phyloP scores from a whole-genome alignment of 2,113 vertebrate genomes.

The Oncorhynchus kisutch region DNA sequence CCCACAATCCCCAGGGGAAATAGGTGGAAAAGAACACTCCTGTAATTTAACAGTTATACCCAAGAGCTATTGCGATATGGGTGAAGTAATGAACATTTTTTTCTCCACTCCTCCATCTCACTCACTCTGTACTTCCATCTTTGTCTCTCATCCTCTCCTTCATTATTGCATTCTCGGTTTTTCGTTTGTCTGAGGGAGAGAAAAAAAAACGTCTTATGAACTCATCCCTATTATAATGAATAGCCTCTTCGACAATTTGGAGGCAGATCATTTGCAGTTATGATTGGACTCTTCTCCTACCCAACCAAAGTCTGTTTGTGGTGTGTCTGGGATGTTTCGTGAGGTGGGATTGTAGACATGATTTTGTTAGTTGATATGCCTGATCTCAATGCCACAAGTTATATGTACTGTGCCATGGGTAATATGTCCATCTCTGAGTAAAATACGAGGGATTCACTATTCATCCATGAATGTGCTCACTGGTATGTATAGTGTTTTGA shows the following conservation, averaged over 20 bases:
- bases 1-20: constrained; percentile 22
- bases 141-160: not conserved
- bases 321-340: too few relatives aligned
- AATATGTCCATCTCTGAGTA: not conserved
- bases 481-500: not conserved
- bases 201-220: constrained; percentile 10
- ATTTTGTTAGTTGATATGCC: too few relatives aligned
- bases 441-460: constrained; percentile 4
- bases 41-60: constrained; percentile 39
- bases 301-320: not conserved
- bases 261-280: constrained; percentile 15
- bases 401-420: too few relatives aligned
- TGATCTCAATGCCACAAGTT: too few relatives aligned
- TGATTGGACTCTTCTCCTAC: not conserved
- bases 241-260: constrained; percentile 26
- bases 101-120: not conserved
- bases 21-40: constrained; percentile 23
- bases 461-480: too few relatives aligned
- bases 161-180: not conserved
- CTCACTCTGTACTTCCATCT: not conserved
- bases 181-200: constrained; percentile 3
- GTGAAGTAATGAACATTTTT: constrained; percentile 30
- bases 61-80: constrained; percentile 26
- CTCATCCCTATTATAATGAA: constrained; percentile 27
- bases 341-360: too few relatives aligned